phyloP scores from a whole-genome alignment of 2,888 invertebrate species.

The Malthinus seriepunctatus region DNA sequence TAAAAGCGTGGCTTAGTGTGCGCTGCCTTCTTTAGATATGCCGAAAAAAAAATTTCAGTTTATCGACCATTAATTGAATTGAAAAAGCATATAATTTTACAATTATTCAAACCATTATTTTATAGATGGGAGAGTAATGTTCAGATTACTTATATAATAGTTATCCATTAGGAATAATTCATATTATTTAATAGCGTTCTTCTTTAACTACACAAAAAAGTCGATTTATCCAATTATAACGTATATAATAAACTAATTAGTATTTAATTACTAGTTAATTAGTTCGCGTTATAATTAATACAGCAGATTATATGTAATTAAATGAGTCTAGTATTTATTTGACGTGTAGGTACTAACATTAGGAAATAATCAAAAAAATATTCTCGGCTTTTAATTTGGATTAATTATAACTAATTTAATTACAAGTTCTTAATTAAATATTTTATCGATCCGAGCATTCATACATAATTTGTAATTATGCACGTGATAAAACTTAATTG shows the following conservation, averaged over 20 bases:
- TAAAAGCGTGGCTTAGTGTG: conserved; percentile 2
- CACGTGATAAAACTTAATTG: too few species aligned
- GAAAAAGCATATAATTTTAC: conserved; percentile 3
- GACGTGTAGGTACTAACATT: background rate
- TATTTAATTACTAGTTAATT: conserved; percentile 34
- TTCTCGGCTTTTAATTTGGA: background rate
- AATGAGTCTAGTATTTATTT: too few species aligned
- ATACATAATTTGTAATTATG: too few species aligned
- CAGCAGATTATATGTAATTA: conserved; percentile 32
- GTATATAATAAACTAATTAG: conserved; percentile 35
- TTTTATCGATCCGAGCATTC: too few species aligned
- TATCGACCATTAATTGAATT: conserved; percentile 3
- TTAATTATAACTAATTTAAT: background rate
- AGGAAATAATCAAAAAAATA: background rate
- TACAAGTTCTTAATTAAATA: background rate
- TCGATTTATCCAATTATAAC: conserved; percentile 29
- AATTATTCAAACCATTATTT: too few species aligned
- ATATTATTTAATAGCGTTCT: conserved; percentile 7
- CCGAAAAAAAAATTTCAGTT: conserved; percentile 5
- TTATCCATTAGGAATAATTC: conserved; percentile 9
- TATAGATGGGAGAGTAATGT: background rate
- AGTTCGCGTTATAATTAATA: conserved; percentile 34
- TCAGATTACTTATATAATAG: conserved; percentile 8
- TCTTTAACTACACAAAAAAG: too few species aligned
- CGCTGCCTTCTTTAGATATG: conserved; percentile 8